Conservation (phyloP, 1,140 invertebrate species). For the Tetraneura akinire region DNA sequence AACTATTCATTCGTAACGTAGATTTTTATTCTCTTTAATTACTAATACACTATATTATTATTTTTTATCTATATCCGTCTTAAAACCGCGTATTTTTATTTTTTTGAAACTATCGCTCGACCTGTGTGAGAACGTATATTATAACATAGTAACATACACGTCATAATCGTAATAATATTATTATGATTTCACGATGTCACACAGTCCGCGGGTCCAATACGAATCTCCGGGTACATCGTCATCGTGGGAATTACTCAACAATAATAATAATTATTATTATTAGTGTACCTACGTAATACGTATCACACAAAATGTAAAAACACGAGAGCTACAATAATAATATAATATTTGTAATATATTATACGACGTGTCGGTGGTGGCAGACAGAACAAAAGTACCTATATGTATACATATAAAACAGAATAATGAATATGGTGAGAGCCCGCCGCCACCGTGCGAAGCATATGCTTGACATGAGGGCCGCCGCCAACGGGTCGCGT, state of each 20-base stretch:
- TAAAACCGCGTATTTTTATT: too few species aligned
- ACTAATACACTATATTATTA: too few species aligned
- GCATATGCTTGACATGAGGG: constrained; percentile 46
- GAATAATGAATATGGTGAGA: not conserved
- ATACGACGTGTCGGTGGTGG: not conserved
- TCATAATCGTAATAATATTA: not conserved
- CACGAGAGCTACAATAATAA: not conserved
- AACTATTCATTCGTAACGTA: too few species aligned
- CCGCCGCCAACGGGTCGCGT: constrained; percentile 27
- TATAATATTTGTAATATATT: not conserved
- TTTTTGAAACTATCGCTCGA: too few species aligned
- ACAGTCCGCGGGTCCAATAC: not conserved
- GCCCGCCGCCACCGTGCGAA: constrained; percentile 33
- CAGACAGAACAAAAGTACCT: not conserved
- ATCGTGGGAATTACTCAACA: constrained; percentile 22
- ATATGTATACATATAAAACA: too few species aligned
- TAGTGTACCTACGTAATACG: too few species aligned
- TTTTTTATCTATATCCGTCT: too few species aligned
- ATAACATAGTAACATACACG: not conserved
- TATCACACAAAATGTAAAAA: not conserved
- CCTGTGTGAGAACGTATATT: not conserved
- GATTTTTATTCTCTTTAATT: too few species aligned
- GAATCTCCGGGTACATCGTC: constrained; percentile 12
- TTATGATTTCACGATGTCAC: not conserved
- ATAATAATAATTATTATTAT: too few species aligned